Evolutionary conservation across 1,140 invertebrate genomes (phyloP).

Genomic region (Pseudachorutes palmiensis): DNA sequence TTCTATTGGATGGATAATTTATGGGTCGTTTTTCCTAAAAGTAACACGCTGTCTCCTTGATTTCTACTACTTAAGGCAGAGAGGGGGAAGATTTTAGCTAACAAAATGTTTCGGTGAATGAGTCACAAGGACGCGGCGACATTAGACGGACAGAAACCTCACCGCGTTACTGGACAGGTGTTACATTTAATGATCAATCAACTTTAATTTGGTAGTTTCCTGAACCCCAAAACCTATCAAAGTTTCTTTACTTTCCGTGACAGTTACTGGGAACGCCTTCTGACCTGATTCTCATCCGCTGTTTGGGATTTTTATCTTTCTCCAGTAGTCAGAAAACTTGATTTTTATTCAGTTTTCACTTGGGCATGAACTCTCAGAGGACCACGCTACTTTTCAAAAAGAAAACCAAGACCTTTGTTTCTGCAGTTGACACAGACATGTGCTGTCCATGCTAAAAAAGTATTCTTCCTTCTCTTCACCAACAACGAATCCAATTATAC

Average conservation of each 20-base stretch:
- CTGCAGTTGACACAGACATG: neutral
- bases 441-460: neutral
- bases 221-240: no score
- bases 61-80: no score
- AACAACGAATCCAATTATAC: neutral
- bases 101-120: neutral
- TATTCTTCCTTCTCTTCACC: no score
- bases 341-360: neutral
- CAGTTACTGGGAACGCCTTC: no score
- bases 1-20: no score
- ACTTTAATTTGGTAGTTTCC: conserved; percentile 12
- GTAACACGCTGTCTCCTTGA: neutral
- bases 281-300: neutral
- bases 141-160: neutral
- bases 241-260: no score
- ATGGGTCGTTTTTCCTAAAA: neutral
- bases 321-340: neutral
- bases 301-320: neutral
- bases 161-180: neutral
- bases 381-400: neutral
- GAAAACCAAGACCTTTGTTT: neutral
- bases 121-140: neutral
- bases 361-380: neutral
- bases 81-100: neutral
- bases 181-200: conserved; percentile 9